Percentiles rank a stretch among this genome's conserved stretches.
These are phyloP conservation scores for Atrichornis clamosus DNA, from an alignment of 2,113 vertebrate genomes.

Conservation along the genomic window DNA sequence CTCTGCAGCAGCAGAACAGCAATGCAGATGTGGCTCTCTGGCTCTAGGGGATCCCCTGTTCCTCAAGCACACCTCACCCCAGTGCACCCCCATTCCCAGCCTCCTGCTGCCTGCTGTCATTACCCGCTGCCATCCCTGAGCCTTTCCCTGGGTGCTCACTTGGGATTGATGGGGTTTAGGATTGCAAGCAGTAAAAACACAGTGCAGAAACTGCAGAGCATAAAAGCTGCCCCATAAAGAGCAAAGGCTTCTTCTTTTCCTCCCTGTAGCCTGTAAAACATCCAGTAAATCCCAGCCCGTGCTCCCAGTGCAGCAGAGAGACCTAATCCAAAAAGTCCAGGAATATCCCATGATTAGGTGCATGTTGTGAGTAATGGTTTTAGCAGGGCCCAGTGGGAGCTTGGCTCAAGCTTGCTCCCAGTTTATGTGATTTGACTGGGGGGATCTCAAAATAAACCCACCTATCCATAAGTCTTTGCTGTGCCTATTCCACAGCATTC, in stretches of 20 bases:
- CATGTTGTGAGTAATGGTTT: neutral
- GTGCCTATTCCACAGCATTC: neutral
- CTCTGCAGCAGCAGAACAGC: neutral
- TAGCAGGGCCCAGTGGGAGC: neutral
- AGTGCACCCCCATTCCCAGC: neutral
- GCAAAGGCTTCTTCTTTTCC: neutral
- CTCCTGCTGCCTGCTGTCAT: neutral
- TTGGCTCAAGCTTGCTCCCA: neutral
- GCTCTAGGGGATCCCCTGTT: neutral
- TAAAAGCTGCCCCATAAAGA: conserved; percentile 44
- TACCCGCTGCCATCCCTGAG: neutral
- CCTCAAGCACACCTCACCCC: too few species aligned
- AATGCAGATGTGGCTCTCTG: too few species aligned
- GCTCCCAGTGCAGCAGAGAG: neutral
- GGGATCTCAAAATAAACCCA: neutral
- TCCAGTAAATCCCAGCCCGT: neutral
- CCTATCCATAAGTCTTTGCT: neutral
- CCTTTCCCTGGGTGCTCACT: neutral
- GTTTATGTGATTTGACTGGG: neutral
- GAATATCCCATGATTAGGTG: neutral
- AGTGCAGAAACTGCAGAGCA: neutral
- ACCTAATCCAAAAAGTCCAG: conserved; percentile 9
- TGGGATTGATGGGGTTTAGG: neutral
- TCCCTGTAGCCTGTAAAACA: neutral
- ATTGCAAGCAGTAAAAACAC: neutral